Percentiles rank a stretch among this genome's conserved stretches.
These are phyloP conservation scores for Gymnothorax javanicus DNA, from an alignment of 2,797 vertebrate genomes.

Conservation along the genomic window DNA sequence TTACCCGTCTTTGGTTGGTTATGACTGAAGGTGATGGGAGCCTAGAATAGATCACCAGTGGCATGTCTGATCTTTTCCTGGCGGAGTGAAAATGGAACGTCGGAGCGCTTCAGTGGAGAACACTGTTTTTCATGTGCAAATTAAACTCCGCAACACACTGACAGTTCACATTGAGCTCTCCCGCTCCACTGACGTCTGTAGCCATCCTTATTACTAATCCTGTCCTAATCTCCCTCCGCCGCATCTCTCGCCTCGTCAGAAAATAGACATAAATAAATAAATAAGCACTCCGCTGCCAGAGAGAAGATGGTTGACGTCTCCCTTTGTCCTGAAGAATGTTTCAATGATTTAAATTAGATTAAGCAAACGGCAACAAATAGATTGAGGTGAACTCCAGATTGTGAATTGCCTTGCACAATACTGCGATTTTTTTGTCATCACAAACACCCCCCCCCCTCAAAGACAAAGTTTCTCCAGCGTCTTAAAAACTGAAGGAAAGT, in stretches of 20 bases:
- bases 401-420: background rate
- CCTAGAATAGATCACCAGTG: slow-evolving; percentile 32
- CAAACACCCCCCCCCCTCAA: too few species aligned
- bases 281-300: background rate
- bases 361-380: background rate
- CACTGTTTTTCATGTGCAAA: slow-evolving; percentile 34
- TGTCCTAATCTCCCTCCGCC: slow-evolving; percentile 16
- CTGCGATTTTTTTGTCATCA: background rate
- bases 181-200: slow-evolving; percentile 19
- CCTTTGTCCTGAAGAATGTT: slow-evolving; percentile 2
- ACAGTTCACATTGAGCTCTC: slow-evolving; percentile 3
- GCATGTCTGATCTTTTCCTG: slow-evolving; percentile 26
- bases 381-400: slow-evolving; percentile 13
- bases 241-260: background rate
- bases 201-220: slow-evolving; percentile 23
- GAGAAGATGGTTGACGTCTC: background rate
- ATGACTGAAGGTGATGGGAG: slow-evolving; percentile 24
- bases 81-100: slow-evolving; percentile 17
- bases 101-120: background rate
- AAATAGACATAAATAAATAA: background rate
- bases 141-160: slow-evolving; percentile 28
- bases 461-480: background rate
- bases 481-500: background rate
- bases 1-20: slow-evolving; percentile 33
- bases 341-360: slow-evolving; percentile 1